Evolutionary conservation across 1,140 invertebrate species (phyloP), one percentile per base, ranked within the genome.

Genomic region (Dufourea novaeangliae): DNA sequence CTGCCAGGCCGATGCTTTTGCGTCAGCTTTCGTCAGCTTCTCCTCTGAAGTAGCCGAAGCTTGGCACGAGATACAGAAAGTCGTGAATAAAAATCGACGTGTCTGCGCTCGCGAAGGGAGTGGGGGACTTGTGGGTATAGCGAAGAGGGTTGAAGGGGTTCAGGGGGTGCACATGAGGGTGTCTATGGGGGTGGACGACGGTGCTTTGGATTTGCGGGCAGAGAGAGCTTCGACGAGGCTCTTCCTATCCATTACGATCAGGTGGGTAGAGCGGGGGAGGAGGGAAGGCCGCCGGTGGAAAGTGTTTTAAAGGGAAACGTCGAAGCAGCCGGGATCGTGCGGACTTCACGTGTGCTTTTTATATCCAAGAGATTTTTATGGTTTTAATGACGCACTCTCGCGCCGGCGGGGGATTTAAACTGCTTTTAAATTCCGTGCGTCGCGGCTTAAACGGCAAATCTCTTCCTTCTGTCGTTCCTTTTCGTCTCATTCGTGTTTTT

Each of bases 231-330:
- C 79, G 76, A 79, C 81, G 77, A 70, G 78, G 81, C 81, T 66
- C 81, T 84, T 83, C 83, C 71, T 83, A 83, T 83, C 82, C 82
- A 84, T 84, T 84, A 84, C 77, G 82, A 59, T 41, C 67, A 41
- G 44, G 59, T 44, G 57, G n/a, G n/a, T n/a, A n/a, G n/a, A n/a
- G n/a, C n/a, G n/a, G n/a, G n/a, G n/a, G n/a, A n/a, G n/a, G 52
- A 37, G 69, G 46, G 70, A 54, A 68, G 78, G 66, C 68, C 52
- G 77, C 20, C 34, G 62, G 61, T 68, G 81, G 64, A 73, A 83
- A 84, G 71, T 83, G 81, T 79, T 84, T 70, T 84, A 83, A 83
- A 62, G 78, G 82, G 68, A 74, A 67, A 73, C 52, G 82, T 84
- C 83, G 74, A 85, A 62, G 64, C 73, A 27, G 67, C 11, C 10